A percentile compares a stretch with the other conserved stretches of the same genome.
phyloP scores from a whole-genome alignment of 2,888 invertebrate genomes.

The Thera britannica region DNA sequence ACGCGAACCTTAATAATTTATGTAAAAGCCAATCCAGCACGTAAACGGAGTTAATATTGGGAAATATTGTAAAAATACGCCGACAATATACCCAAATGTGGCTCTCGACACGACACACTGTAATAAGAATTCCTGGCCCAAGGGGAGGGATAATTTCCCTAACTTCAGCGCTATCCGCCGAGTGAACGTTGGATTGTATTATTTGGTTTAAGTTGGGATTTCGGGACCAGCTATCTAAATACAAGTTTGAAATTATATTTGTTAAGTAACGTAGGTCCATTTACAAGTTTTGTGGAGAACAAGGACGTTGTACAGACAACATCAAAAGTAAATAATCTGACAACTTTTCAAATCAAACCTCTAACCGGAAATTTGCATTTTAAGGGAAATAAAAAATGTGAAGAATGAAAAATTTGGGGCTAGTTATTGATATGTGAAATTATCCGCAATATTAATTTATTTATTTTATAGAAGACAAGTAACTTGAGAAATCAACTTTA shows the following conservation, averaged over 20 bases:
- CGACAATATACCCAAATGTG: slow-evolving; percentile 38
- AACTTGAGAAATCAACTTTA: too few relatives aligned
- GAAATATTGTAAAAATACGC: slow-evolving; percentile 40
- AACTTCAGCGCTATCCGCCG: slow-evolving; percentile 42
- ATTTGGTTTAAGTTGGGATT: slow-evolving; percentile 21
- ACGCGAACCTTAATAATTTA: slow-evolving; percentile 14
- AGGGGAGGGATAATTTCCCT: slow-evolving; percentile 44
- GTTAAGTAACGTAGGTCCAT: background rate
- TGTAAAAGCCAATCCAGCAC: slow-evolving; percentile 20
- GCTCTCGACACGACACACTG: slow-evolving; percentile 40
- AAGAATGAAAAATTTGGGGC: too few relatives aligned
- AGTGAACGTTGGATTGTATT: slow-evolving; percentile 18
- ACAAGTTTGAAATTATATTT: slow-evolving; percentile 19
- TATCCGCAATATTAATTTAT: too few relatives aligned
- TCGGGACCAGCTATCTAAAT: slow-evolving; percentile 12
- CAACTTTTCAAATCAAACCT: too few relatives aligned
- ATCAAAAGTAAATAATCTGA: too few relatives aligned
- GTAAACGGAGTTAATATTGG: slow-evolving; percentile 33
- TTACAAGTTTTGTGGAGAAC: slow-evolving; percentile 3
- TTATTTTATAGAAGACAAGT: too few relatives aligned
- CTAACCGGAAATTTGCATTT: too few relatives aligned
- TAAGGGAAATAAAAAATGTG: too few relatives aligned
- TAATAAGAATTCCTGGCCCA: slow-evolving; percentile 49
- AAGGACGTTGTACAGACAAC: background rate
- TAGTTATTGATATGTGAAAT: too few relatives aligned